Conservation (phyloP, 2,113 vertebrate genomes). For the Neofelis nebulosa region DNA sequence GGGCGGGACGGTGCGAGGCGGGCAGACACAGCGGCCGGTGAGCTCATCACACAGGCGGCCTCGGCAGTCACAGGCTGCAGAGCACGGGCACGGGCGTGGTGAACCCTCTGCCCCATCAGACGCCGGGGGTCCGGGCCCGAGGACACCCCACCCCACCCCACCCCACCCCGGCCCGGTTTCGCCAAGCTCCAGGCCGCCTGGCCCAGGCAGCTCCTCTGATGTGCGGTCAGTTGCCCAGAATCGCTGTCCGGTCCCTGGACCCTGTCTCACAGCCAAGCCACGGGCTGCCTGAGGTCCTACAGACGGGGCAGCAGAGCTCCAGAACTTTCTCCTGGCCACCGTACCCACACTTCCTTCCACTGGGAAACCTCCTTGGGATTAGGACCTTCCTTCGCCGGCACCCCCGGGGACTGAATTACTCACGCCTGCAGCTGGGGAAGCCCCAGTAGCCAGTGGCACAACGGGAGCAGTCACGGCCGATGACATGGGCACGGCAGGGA, state of each 20-base stretch:
- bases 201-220: background rate
- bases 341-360: fast-evolving
- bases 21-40: conserved; percentile 95
- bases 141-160: background rate
- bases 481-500: conserved; percentile 91
- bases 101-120: background rate
- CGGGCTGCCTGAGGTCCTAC: background rate
- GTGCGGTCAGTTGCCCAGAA: background rate
- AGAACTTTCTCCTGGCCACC: fast-evolving
- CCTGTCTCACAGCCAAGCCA: background rate
- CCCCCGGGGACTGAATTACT: conserved; percentile 63
- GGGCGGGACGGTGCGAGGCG: conserved; percentile 91
- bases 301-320: background rate
- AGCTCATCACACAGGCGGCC: conserved; percentile 92
- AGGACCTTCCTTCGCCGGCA: fast-evolving
- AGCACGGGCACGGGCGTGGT: fast-evolving
- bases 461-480: conserved; percentile 95
- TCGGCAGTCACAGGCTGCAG: conserved; percentile 94
- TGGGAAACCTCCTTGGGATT: too few relatives aligned
- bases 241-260: fast-evolving
- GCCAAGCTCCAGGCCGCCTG: background rate
- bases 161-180: background rate
- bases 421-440: conserved; percentile 96
- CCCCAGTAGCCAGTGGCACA: conserved; percentile 97
- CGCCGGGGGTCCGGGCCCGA: fast-evolving